A percentile compares a stretch with the other conserved stretches of the same genome.
phyloP scores from a whole-genome alignment of 1,140 invertebrate genomes.

The Heliconius himera region DNA sequence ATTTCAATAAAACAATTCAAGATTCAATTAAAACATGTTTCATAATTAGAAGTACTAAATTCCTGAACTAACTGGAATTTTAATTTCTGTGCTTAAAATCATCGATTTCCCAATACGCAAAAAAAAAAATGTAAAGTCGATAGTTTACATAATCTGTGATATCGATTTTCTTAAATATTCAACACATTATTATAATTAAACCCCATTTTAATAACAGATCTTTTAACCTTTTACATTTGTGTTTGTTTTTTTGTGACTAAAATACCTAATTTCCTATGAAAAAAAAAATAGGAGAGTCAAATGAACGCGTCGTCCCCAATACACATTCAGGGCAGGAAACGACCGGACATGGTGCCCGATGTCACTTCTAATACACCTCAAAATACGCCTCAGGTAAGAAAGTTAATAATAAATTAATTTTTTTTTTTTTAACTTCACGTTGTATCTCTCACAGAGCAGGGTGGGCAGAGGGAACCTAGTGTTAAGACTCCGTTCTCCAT shows the following conservation, averaged over 20 bases:
- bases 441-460: background rate
- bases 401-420: background rate
- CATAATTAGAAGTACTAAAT: too few species aligned
- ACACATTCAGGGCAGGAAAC: slow-evolving; percentile 59
- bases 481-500: too few species aligned
- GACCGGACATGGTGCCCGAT: slow-evolving; percentile 77
- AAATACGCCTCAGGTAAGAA: slow-evolving; percentile 55
- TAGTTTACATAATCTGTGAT: too few species aligned
- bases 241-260: slow-evolving; percentile 1
- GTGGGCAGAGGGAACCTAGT: background rate
- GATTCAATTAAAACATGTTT: too few species aligned
- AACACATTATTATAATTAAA: background rate
- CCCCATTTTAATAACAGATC: background rate
- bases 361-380: slow-evolving; percentile 65
- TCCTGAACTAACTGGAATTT: too few species aligned
- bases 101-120: too few species aligned
- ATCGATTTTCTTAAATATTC: background rate
- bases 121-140: too few species aligned
- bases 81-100: too few species aligned
- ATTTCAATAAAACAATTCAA: too few species aligned
- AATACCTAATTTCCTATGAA: background rate
- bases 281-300: slow-evolving; percentile 39
- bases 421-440: background rate
- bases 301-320: slow-evolving; percentile 54
- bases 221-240: background rate